phyloP scores from a whole-genome alignment of 2,888 invertebrate species.

The Anthoptus insignis region DNA sequence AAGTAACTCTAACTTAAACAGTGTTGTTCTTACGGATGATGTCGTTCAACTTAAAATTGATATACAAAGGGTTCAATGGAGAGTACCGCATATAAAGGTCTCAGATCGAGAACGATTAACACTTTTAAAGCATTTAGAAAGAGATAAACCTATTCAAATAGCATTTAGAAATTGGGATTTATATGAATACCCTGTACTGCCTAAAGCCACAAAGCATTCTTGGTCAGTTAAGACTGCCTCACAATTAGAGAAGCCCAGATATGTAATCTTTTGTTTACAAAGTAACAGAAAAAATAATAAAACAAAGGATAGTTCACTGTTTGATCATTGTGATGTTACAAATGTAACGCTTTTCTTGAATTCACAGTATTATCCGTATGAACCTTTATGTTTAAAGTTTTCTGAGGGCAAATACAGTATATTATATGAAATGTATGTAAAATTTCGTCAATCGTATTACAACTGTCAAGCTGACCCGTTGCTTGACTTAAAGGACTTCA shows the following conservation, averaged over 20 bases:
- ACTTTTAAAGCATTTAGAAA: conserved; percentile 46
- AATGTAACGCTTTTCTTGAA: conserved; percentile 60
- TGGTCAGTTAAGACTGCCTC: conserved; percentile 60
- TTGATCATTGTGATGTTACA: conserved; percentile 56
- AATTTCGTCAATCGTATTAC: conserved; percentile 53
- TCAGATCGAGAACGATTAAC: neutral
- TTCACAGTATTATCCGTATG: conserved; percentile 53
- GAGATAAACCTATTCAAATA: conserved; percentile 49
- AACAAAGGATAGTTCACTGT: conserved; percentile 35
- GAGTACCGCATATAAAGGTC: neutral
- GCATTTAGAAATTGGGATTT: conserved; percentile 61
- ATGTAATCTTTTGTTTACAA: conserved; percentile 63
- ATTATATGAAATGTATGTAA: conserved; percentile 50
- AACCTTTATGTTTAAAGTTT: conserved; percentile 49
- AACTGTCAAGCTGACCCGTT: conserved; percentile 44
- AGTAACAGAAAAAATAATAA: conserved; percentile 57
- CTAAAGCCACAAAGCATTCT: conserved; percentile 54
- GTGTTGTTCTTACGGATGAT: neutral
- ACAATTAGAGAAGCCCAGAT: conserved; percentile 61
- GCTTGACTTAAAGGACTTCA: conserved; percentile 34
- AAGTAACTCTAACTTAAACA: neutral
- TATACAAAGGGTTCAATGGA: neutral
- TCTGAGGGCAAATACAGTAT: conserved; percentile 46
- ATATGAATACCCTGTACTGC: conserved; percentile 47
- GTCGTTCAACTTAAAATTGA: neutral